These are phyloP conservation scores for Chionis minor DNA, from an alignment of 2,113 vertebrate genomes.

Conservation along the genomic window DNA sequence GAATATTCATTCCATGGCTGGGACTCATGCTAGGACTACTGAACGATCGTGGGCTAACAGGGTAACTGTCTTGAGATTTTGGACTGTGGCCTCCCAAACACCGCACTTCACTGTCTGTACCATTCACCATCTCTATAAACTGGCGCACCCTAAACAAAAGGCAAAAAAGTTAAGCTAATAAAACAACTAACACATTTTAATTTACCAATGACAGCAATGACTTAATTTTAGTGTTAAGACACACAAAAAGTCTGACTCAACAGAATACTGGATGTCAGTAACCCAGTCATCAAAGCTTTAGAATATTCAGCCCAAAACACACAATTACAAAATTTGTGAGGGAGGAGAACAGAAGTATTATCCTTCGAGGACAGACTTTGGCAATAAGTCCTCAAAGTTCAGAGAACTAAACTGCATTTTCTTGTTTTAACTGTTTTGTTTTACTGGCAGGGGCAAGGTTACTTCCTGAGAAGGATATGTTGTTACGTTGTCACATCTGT, in stretches of 20 bases:
- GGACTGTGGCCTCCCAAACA: conserved; percentile 97
- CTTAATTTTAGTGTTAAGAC: neutral
- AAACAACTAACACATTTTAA: neutral
- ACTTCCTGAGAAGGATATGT: neutral
- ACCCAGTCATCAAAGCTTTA: neutral
- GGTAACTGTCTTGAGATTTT: conserved; percentile 97
- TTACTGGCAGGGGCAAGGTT: conserved; percentile 12
- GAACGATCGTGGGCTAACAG: conserved; percentile 91
- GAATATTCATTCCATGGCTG: conserved; percentile 80
- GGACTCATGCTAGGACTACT: conserved; percentile 89
- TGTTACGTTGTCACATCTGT: neutral
- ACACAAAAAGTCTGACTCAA: neutral
- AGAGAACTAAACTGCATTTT: neutral
- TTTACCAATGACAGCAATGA: neutral
- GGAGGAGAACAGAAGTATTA: conserved; percentile 33
- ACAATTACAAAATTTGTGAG: neutral
- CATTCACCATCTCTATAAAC: conserved; percentile 99
- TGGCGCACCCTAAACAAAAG: conserved; percentile 90
- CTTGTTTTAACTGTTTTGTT: neutral
- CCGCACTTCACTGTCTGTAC: conserved; percentile 97
- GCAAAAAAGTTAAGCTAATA: conserved; percentile 42
- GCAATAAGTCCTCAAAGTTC: neutral
- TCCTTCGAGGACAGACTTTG: neutral
- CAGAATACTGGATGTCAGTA: conserved; percentile 11
- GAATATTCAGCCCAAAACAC: neutral